Conservation (phyloP, 2,113 vertebrate genomes). For the Xiphias gladius region DNA sequence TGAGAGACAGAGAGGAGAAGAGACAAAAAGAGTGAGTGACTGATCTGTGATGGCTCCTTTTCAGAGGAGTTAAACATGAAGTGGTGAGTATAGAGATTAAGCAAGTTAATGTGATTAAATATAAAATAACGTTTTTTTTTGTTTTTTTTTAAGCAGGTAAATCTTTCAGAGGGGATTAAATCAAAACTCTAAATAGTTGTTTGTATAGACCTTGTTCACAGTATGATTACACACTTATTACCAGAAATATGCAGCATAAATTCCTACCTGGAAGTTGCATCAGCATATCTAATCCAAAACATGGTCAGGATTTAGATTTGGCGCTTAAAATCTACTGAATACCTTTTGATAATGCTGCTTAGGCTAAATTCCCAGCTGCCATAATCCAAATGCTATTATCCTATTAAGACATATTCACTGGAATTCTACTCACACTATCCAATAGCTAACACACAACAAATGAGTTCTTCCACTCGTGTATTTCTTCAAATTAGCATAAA, state of each 20-base stretch:
- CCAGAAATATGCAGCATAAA: constrained; percentile 53
- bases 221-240: constrained; percentile 63
- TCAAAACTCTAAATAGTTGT: constrained; percentile 43
- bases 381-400: constrained; percentile 80
- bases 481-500: constrained; percentile 73
- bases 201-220: constrained; percentile 52
- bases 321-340: constrained; percentile 78
- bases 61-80: constrained; percentile 21
- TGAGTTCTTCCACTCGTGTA: constrained; percentile 26
- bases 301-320: constrained; percentile 78
- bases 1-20: constrained; percentile 61
- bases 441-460: constrained; percentile 57
- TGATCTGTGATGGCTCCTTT: not conserved
- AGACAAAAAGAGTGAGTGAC: constrained; percentile 17
- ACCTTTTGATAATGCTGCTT: constrained; percentile 80
- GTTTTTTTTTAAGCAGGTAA: constrained; percentile 28
- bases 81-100: constrained; percentile 24
- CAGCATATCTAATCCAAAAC: constrained; percentile 79
- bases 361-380: constrained; percentile 74
- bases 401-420: constrained; percentile 78
- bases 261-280: constrained; percentile 79
- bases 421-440: constrained; percentile 57
- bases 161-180: constrained; percentile 61
- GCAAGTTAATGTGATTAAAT: constrained; percentile 26
- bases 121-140: constrained; percentile 39